Evolutionary conservation across 1,140 invertebrate genomes (phyloP), one percentile per base, ranked within the genome.

Genomic region (Phenacoccus solenopsis): DNA sequence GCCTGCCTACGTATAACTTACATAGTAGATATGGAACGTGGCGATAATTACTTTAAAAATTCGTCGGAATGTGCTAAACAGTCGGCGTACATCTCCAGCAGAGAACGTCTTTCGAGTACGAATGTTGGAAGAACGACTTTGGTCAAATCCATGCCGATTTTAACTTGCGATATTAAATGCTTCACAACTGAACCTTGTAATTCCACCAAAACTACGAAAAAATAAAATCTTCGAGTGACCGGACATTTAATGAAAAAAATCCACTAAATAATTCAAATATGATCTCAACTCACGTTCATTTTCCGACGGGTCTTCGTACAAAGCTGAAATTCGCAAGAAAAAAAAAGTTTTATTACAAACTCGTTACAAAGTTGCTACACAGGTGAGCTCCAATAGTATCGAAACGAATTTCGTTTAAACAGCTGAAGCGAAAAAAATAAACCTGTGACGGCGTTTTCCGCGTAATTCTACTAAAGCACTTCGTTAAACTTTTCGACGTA

Each of bases 121-220:
- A 98, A 98, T 13, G 93, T 96, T n/a, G 95, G 95, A 70, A 98
- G 80, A 30, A 93, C 93, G 70, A 98, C 94, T 85, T 97, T 98
- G 1, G 96, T 98, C 74, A 98, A 84, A 80, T 98, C 96, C 96
- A 98, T 98, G 64, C 96, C 96, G 76, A 98, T 97, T 79, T 96
- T 90, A 69, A 96, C 93, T 85, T 97, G 94, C 27, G 94, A 96
- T 68, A 98, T 80, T 16, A 98, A 82, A 80, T 97, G 94, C 67
- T 90, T 90, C 73, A 98, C 91, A 72, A 98, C 92, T 64, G 92
- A 96, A 67, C 95, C 94, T 79, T 98, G 94, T 73, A 87, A 88
- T 80, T 96, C 94, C 86, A 98, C 89, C 20, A 72, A 74, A 30
- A 76, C 75, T 76, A 72, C 35, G 71, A 73, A 32, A 56, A 49